These are phyloP conservation scores for Erpetoichthys calabaricus DNA, from an alignment of 2,797 vertebrate genomes.

Conservation along the genomic window DNA sequence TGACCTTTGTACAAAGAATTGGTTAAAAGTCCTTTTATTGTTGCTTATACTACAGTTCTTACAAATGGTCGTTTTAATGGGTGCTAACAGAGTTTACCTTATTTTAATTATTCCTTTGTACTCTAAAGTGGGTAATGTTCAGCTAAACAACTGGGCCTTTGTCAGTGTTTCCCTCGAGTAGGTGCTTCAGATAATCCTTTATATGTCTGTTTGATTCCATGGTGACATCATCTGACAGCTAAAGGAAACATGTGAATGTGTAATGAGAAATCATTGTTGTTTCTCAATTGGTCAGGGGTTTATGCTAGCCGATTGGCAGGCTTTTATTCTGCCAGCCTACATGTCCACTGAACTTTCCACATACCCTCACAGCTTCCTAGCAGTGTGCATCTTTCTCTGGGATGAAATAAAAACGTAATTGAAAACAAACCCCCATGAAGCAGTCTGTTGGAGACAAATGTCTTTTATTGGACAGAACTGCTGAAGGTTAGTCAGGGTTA, in stretches of 20 bases:
- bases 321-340: neutral
- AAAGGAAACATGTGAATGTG: neutral
- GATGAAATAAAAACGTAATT: neutral
- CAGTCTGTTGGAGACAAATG: slow-evolving; percentile 1
- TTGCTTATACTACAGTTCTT: no score
- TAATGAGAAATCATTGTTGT: neutral
- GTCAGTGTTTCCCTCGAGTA: neutral
- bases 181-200: neutral
- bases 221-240: neutral
- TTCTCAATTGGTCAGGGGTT: neutral
- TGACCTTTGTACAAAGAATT: no score
- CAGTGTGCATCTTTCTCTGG: neutral
- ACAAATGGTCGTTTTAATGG: no score
- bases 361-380: slow-evolving; percentile 1
- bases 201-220: neutral
- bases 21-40: no score
- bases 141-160: no score
- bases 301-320: neutral
- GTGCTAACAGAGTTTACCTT: no score
- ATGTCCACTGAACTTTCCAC: slow-evolving; percentile 1
- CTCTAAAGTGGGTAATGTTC: no score
- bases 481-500: slow-evolving; percentile 8
- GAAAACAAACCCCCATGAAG: slow-evolving; percentile 4
- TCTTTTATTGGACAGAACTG: slow-evolving; percentile 5
- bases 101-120: no score